Conservation (phyloP, 2,888 invertebrate genomes). For the Fragum fragum region DNA sequence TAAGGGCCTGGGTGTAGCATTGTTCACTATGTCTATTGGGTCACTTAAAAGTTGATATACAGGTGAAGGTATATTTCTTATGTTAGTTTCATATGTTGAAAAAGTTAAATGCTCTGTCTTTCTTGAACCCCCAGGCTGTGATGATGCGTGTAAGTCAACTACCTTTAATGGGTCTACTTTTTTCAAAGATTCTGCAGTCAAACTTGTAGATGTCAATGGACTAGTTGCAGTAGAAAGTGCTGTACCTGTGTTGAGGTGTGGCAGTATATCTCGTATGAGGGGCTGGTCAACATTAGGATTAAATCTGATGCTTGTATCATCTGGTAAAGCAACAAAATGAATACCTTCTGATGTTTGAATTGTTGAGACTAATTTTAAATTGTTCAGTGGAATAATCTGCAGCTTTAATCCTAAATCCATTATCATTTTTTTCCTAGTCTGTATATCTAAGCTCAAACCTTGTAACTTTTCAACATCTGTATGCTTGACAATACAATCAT, state of each 20-base stretch:
- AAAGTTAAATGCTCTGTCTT: not conserved
- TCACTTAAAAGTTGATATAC: not conserved
- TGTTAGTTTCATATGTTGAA: not conserved
- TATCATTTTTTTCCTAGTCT: slow-evolving; percentile 15
- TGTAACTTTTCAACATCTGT: slow-evolving; percentile 9
- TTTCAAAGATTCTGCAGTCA: not conserved
- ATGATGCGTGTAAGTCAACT: not conserved
- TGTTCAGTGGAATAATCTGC: slow-evolving; percentile 52
- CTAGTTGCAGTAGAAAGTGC: not conserved
- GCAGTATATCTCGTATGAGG: slow-evolving; percentile 1
- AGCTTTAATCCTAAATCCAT: slow-evolving; percentile 46
- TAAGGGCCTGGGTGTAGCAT: not conserved
- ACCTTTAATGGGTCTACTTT: not conserved
- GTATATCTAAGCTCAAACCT: slow-evolving; percentile 1
- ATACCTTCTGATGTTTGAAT: slow-evolving; percentile 49
- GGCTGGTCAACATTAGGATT: not conserved
- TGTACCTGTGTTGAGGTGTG: not conserved
- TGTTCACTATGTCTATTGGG: not conserved
- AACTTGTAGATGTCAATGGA: not conserved
- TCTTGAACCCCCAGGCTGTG: not conserved
- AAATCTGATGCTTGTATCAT: slow-evolving; percentile 18
- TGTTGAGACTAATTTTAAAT: slow-evolving; percentile 50
- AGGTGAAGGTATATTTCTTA: not conserved
- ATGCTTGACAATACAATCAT: slow-evolving; percentile 23
- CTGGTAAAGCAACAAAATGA: slow-evolving; percentile 49